Base-by-base conservation (phyloP, 2,888 invertebrate genomes). In the Steromphala cineraria region DNA sequence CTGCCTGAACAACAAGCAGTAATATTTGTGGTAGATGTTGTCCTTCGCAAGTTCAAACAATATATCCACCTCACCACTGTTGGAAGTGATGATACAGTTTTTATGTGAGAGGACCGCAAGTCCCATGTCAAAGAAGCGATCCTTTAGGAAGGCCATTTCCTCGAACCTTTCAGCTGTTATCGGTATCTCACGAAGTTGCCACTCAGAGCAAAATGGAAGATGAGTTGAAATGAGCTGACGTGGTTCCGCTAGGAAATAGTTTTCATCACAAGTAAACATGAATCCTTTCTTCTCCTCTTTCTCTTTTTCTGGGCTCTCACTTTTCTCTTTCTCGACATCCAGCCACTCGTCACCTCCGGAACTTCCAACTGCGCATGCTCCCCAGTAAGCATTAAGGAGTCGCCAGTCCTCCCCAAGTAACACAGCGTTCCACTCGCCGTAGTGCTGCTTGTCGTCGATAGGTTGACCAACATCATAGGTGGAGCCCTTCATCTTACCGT, bases 391-490 rank as follows among this genome's bases (percentile, higher is more conserved):
- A 81, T 92, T 91, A 17, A 92, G 81, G 75, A 91, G 89, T 3
- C 92, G 85, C 92, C 92, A 92, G 67, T 89, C 81, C n/a, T 84
- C 86, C 56, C 89, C 84, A 5, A 91, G 79, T 15, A 89, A 87
- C 7, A 91, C 91, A n/a, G 90, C 91, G 82, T 91, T 92, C 92
- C 92, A 92, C 83, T 92, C 91, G 0, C 91, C 91, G 53, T 89
- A 89, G 83, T 90, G 88, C 55, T 82, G 82, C 15, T 85, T 81
- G 17, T 87, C 85, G 76, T 89, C 84, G 19, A 91, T 81, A 77
- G 81, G 82, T 75, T 88, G 86, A 5, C 91, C 92, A 1, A 91
- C 87, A 67, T 89, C 87, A 81, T 92, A 92, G 0, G 90, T 89
- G 13, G 90, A 89, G 4, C 90, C 91, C 82, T 92, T 92, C 82